Conservation (phyloP, 1,140 invertebrate genomes). For the Steinernema feltiae region DNA sequence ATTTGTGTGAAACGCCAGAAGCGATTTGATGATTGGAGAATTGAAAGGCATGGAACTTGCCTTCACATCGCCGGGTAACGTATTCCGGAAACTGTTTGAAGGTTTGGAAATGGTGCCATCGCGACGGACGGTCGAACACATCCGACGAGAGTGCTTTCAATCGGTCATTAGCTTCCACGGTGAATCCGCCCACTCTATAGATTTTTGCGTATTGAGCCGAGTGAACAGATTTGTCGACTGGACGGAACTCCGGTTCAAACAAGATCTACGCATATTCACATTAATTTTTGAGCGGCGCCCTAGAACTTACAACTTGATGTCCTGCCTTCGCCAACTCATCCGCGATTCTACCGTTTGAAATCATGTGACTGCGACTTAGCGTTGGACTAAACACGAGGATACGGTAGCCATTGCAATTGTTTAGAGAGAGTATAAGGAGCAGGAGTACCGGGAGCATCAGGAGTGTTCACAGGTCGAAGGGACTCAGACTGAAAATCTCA, state of each 20-base stretch:
- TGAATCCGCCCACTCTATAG: slow-evolving; percentile 16
- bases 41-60: no score
- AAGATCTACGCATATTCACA: slow-evolving; percentile 23
- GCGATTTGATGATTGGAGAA: no score
- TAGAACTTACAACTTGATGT: slow-evolving; percentile 26
- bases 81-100: slow-evolving; percentile 6
- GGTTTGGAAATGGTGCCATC: neutral
- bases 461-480: neutral
- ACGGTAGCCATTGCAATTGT: slow-evolving; percentile 65
- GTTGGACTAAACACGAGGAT: slow-evolving; percentile 72
- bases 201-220: slow-evolving; percentile 18
- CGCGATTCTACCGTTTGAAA: slow-evolving; percentile 33
- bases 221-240: neutral
- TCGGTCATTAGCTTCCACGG: neutral
- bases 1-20: no score
- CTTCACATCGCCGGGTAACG: neutral
- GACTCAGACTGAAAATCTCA: no score
- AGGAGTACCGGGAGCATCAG: neutral
- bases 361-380: slow-evolving; percentile 33
- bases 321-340: slow-evolving; percentile 36
- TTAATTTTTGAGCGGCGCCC: slow-evolving; percentile 15
- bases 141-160: slow-evolving; percentile 6
- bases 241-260: neutral
- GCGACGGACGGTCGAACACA: neutral
- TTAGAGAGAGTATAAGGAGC: neutral